phyloP scores from a whole-genome alignment of 2,888 invertebrate genomes.

The Acleris sparsana region DNA sequence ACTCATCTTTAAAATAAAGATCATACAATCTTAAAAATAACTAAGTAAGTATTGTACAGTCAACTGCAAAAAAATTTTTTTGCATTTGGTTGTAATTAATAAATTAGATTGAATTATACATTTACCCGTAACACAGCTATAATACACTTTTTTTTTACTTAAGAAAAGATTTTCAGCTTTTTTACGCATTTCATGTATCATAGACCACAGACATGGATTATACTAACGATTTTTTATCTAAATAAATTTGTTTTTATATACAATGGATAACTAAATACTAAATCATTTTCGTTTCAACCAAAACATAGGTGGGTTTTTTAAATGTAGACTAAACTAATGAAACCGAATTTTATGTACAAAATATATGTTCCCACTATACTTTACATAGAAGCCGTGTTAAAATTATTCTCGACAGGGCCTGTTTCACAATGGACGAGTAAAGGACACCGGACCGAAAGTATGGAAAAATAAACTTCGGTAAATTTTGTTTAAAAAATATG shows the following conservation, averaged over 20 bases:
- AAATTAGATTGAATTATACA: slow-evolving; percentile 37
- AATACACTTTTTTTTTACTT: slow-evolving; percentile 27
- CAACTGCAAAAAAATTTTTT: slow-evolving; percentile 6
- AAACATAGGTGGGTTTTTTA: slow-evolving; percentile 7
- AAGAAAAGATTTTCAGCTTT: too few relatives aligned
- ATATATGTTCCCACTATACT: too few relatives aligned
- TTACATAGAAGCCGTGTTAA: too few relatives aligned
- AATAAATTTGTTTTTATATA: slow-evolving; percentile 8
- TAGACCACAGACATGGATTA: not conserved
- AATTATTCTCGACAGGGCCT: too few relatives aligned
- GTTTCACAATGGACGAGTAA: too few relatives aligned
- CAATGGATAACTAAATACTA: not conserved
- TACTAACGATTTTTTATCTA: not conserved
- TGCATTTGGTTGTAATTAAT: slow-evolving; percentile 11
- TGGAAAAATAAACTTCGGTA: too few relatives aligned
- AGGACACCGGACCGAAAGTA: too few relatives aligned
- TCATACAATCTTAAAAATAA: not conserved
- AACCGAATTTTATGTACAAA: not conserved
- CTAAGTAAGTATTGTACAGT: slow-evolving; percentile 10
- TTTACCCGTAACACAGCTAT: slow-evolving; percentile 48
- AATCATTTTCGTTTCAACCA: not conserved
- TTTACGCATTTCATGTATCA: too few relatives aligned
- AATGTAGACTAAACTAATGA: not conserved
- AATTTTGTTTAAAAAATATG: too few relatives aligned
- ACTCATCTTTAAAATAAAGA: slow-evolving; percentile 4